Evolutionary conservation across 1,140 invertebrate species (phyloP).

Genomic region (Heliconius himera): DNA sequence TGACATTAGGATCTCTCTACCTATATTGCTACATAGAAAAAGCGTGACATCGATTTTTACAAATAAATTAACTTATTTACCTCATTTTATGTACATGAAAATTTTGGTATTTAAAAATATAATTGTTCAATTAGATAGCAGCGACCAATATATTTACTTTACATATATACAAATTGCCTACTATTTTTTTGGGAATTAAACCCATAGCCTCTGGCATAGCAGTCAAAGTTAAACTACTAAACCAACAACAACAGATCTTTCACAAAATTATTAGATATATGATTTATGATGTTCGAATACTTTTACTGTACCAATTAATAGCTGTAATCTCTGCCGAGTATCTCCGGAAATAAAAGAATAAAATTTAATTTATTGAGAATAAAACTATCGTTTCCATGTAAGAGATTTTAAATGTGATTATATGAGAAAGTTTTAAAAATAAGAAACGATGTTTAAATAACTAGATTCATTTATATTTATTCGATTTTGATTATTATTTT

Average conservation of each 20-base stretch:
- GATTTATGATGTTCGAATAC: not conserved
- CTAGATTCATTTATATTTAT: too few species aligned
- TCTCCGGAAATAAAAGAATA: not conserved
- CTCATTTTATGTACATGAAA: too few species aligned
- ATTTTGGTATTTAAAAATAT: too few species aligned
- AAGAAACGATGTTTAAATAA: too few species aligned
- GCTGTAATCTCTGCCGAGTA: not conserved
- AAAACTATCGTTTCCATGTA: not conserved
- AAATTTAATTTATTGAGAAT: conserved; percentile 4
- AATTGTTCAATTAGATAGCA: too few species aligned
- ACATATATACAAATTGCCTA: too few species aligned
- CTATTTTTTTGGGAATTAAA: not conserved
- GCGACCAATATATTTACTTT: too few species aligned
- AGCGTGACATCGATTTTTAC: too few species aligned
- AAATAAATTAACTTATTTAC: too few species aligned
- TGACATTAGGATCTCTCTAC: too few species aligned
- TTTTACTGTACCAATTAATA: not conserved
- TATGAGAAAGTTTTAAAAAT: not conserved
- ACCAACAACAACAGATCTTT: not conserved
- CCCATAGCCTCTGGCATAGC: not conserved
- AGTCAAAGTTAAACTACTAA: not conserved
- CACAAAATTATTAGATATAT: not conserved
- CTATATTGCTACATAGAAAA: too few species aligned
- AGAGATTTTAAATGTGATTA: not conserved
- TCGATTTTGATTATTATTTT: too few species aligned